Conservation (phyloP, 1,140 invertebrate genomes). For the Agrilus planipennis region DNA sequence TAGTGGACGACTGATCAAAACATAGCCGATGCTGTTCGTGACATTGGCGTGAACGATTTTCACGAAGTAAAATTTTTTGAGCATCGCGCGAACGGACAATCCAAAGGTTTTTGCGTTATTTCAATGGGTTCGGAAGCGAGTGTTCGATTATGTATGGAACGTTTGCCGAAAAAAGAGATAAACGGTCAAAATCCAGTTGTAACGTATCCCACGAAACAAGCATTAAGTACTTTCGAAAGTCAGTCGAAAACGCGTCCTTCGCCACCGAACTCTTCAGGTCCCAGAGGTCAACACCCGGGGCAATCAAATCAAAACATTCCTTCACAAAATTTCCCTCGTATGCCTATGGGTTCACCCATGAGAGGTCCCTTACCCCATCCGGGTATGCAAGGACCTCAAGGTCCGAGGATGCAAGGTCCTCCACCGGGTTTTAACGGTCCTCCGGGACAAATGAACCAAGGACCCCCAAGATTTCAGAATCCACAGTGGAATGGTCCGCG, state of each 20-base stretch:
- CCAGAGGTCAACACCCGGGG: conserved; percentile 36
- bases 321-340: conserved; percentile 47
- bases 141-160: conserved; percentile 79
- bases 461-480: conserved; percentile 45
- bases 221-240: conserved; percentile 53
- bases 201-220: conserved; percentile 87
- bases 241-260: conserved; percentile 78
- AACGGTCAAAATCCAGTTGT: conserved; percentile 92
- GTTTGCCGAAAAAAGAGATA: conserved; percentile 85
- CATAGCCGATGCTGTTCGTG: conserved; percentile 74
- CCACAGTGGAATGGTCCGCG: conserved; percentile 45
- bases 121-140: conserved; percentile 87
- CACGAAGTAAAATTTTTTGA: conserved; percentile 99
- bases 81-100: conserved; percentile 97
- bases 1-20: conserved; percentile 98
- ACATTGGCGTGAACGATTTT: conserved; percentile 85
- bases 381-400: conserved; percentile 49
- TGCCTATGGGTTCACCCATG: conserved; percentile 56
- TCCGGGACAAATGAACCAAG: conserved; percentile 31
- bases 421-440: conserved; percentile 27
- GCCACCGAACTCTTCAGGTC: conserved; percentile 47
- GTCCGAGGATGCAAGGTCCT: conserved; percentile 56
- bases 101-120: conserved; percentile 93
- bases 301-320: conserved; percentile 38
- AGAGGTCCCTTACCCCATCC: conserved; percentile 50